phyloP scores from a whole-genome alignment of 2,797 vertebrate genomes.

The Bradypodion ventrale region DNA sequence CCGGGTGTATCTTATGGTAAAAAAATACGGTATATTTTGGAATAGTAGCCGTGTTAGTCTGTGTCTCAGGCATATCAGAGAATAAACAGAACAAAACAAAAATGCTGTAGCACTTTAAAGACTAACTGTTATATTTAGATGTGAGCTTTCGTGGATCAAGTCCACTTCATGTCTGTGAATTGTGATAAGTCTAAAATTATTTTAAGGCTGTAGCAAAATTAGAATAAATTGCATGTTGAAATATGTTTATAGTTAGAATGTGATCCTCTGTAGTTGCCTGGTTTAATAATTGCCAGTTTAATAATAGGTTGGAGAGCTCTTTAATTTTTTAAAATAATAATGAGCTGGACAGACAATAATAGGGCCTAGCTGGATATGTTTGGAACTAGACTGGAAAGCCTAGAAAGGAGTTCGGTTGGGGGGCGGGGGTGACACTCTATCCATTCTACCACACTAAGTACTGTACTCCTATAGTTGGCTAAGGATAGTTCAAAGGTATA shows the following conservation, averaged over 20 bases:
- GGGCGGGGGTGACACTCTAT: no score
- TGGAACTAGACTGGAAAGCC: background rate
- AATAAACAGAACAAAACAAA: no score
- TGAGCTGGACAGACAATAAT: background rate
- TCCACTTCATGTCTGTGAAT: no score
- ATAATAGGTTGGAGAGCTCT: background rate
- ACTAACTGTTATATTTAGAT: no score
- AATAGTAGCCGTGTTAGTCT: no score
- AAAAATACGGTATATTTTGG: no score
- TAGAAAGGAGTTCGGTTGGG: conserved; percentile 12
- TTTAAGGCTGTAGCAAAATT: background rate
- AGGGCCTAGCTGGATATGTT: background rate
- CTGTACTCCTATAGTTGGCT: background rate
- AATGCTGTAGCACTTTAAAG: no score
- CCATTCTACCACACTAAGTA: no score
- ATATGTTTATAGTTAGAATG: background rate
- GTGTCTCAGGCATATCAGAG: no score
- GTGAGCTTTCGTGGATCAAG: no score
- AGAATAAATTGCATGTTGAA: background rate
- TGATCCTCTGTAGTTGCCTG: background rate
- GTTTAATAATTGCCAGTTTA: background rate
- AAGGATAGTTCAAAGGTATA: background rate
- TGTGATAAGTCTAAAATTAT: background rate
- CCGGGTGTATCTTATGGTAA: no score
- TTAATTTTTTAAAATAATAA: background rate